Base-by-base conservation (phyloP, 2,797 vertebrate genomes). In the Phyllotis vaccarum region DNA sequence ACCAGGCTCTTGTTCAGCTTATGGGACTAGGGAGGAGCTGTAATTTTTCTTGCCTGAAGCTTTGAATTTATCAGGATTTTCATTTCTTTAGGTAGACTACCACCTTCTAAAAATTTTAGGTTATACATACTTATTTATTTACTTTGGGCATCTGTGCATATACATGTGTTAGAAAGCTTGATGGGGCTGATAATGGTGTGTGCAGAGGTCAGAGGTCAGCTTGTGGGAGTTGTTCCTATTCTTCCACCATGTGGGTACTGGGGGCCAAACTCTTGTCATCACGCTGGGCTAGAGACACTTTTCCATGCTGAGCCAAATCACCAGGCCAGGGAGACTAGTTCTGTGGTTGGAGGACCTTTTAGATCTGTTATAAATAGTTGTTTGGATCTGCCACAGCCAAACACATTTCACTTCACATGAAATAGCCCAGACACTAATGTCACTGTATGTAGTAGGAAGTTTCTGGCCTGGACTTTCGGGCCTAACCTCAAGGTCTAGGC, bases 11-110 rank as follows among this genome's bases (percentile, higher is more conserved):
- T 89, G 4, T 85, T 94, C n/a, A 85, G 49, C 66, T 89, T 62
- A 14, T 49, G 34, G 16, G 52, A 54, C 68, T 70, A 17, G 24
- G 21, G 13, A 34, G 22, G 11, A 24, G 27, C 9, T 54, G 5
- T 46, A 27, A 80, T 74, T 95, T 90, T 92, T 90, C 68, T 79
- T 96, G 12, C 52, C 58, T 72, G 58, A 31, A 93, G 16, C 66
- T 79, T 29, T 82, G 58, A 86, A 54, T 91, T 97, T 89, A 92
- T 24, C 49, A 43, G 13, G 16, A 81, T 93, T 66, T 80, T 40
- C 52, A 66, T 95, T 79, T n/a, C 40, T 31, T 31, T 46, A 82
- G 52, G 58, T 8, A 31, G 43, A 83, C 24, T 60, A n/a, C 40
- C 4, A 2, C 29, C 60, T 83, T 37, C 62, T 46, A 83, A 64